Evolutionary conservation across 2,113 vertebrate genomes (phyloP), one percentile per base, ranked within the genome.

Genomic region (Pseudopodoces humilis): DNA sequence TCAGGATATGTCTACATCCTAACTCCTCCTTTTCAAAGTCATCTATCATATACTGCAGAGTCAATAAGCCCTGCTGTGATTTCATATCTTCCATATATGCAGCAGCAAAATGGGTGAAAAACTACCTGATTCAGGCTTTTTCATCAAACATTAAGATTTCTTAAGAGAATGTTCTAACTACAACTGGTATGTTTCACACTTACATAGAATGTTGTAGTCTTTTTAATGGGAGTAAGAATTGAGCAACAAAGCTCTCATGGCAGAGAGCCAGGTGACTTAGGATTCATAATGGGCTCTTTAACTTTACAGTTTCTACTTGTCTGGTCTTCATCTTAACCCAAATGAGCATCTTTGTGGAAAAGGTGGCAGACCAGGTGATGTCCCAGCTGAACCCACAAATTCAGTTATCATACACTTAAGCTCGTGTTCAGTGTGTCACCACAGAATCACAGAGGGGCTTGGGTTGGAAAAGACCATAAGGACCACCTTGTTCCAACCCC

Each of bases 51-150:
- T 6, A 72, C 14, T 65, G 30, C 13, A 77, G 59, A 60, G 56
- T 27, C 43, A 88, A 16, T 39, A 86, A 90, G 1, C 14, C 16
- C n/a, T 44, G 8, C 17, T 85, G 17, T 47, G 44, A 25, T 50
- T 85, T 75, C 35, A 5, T 56, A 11, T 55, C 22, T 39, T 86
- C n/a, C 0, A 0, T 23, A 44, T 2, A 33, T 5, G 19, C 46
- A 30, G 20, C 49, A 79, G 19, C 2, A 79, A 75, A 83, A 60
- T 47, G 33, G 16, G 9, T 31, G 24, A 64, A 28, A 30, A 88
- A 37, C 11, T 52, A 9, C 37, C 27, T 49, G n/a, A 49, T 55
- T 79, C 15, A 10, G 7, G 7, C 53, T 75, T 85, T 88, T 31
- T 44, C 31, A 83, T 50, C 35, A 49, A 18, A 41, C 4, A 7